phyloP scores from a whole-genome alignment of 2,797 vertebrate species.

The Tangara arthus region DNA sequence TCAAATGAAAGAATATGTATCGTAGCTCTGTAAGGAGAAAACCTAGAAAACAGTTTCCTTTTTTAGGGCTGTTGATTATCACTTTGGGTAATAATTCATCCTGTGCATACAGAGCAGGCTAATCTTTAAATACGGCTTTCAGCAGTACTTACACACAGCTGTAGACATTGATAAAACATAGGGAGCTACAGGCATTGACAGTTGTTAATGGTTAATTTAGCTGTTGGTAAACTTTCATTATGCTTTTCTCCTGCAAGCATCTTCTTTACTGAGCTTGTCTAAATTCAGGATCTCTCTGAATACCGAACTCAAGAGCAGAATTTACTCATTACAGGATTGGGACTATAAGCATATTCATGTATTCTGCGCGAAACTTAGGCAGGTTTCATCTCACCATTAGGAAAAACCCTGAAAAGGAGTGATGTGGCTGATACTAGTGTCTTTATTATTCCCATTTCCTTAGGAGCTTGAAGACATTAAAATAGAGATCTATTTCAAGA shows the following conservation, averaged over 20 bases:
- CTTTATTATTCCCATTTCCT: background rate
- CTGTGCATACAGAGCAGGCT: conserved; percentile 46
- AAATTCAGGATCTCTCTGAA: background rate
- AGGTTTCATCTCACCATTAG: background rate
- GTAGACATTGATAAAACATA: conserved; percentile 50
- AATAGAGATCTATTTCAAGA: background rate
- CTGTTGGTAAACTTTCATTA: conserved; percentile 65
- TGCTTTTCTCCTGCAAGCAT: conserved; percentile 24
- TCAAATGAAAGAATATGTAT: background rate
- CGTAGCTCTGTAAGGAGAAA: background rate
- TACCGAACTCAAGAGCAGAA: background rate
- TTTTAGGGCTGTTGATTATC: conserved; percentile 26
- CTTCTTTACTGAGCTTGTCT: conserved; percentile 3
- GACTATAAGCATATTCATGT: background rate
- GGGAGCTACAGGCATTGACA: conserved; percentile 43
- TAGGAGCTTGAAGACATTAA: background rate
- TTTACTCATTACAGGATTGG: background rate
- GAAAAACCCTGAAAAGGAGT: background rate
- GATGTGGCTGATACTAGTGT: background rate
- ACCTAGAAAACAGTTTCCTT: background rate
- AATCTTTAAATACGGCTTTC: conserved; percentile 17
- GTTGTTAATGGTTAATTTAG: conserved; percentile 62
- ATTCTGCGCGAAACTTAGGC: background rate
- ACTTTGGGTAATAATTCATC: conserved; percentile 44
- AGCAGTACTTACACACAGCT: conserved; percentile 53